Evolutionary conservation across 1,140 invertebrate species (phyloP).

Genomic region (Drosophila sulfurigaster): DNA sequence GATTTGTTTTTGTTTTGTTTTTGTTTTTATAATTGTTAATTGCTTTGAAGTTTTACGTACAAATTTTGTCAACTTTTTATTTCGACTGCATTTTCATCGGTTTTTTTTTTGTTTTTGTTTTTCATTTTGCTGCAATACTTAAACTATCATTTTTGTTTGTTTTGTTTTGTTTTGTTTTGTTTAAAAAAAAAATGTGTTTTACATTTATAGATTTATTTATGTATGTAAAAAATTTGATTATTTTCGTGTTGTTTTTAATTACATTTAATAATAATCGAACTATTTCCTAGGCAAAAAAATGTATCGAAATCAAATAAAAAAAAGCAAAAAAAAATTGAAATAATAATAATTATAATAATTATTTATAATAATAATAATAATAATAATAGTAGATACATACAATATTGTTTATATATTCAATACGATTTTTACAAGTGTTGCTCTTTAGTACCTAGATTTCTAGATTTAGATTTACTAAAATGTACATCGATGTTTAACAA

Average conservation of each 20-base stretch:
- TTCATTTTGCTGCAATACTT: constrained; percentile 34
- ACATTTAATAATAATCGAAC: constrained; percentile 76
- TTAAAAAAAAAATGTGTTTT: constrained; percentile 77
- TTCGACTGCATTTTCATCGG: constrained; percentile 28
- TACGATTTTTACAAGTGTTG: constrained; percentile 57
- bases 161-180: constrained; percentile 21
- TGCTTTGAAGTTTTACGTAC: constrained; percentile 77
- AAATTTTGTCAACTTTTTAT: constrained; percentile 53
- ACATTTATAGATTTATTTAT: constrained; percentile 80
- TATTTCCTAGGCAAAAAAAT: constrained; percentile 70
- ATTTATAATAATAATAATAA: constrained; percentile 26
- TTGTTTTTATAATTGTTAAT: constrained; percentile 27
- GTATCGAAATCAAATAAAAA: constrained; percentile 38
- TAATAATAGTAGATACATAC: constrained; percentile 25
- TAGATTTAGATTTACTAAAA: constrained; percentile 58
- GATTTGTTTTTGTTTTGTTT: constrained; percentile 55
- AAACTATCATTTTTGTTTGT: constrained; percentile 34
- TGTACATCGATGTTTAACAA: constrained; percentile 59
- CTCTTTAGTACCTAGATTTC: constrained; percentile 50
- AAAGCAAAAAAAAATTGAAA: constrained; percentile 34
- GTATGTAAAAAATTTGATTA: constrained; percentile 82
- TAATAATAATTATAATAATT: constrained; percentile 44
- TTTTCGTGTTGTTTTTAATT: constrained; percentile 66
- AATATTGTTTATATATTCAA: constrained; percentile 35
- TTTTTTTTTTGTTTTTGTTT: constrained; percentile 26